A percentile compares a stretch with the other conserved stretches of the same genome.
Conservation (phyloP, 2,888 invertebrate genomes). For the Apotomis betuletana region DNA sequence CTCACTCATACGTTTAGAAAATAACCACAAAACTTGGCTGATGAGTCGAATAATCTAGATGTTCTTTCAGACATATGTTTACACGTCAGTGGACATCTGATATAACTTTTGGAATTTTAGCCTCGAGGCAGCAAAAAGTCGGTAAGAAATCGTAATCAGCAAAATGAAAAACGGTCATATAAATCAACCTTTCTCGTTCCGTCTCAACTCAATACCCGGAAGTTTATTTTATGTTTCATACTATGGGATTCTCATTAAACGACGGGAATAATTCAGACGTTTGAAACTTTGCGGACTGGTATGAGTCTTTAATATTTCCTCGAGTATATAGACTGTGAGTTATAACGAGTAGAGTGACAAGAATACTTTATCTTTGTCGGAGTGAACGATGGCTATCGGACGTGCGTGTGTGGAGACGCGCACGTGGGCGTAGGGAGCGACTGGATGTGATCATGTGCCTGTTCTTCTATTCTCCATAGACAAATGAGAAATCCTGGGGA, state of each 20-base stretch:
- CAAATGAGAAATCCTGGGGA: constrained; percentile 57
- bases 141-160: constrained; percentile 12
- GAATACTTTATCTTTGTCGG: constrained; percentile 53
- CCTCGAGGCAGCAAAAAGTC: constrained; percentile 5
- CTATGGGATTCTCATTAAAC: constrained; percentile 26
- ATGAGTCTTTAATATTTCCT: constrained; percentile 25
- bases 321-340: constrained; percentile 26
- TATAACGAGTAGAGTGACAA: constrained; percentile 45
- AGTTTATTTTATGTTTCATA: constrained; percentile 28
- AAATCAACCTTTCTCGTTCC: constrained; percentile 14
- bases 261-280: constrained; percentile 28
- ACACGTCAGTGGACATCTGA: not conserved
- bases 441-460: constrained; percentile 37
- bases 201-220: constrained; percentile 18
- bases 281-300: constrained; percentile 28
- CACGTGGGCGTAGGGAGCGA: constrained; percentile 30
- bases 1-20: constrained; percentile 9
- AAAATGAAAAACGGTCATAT: constrained; percentile 32
- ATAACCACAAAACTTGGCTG: constrained; percentile 13
- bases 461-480: constrained; percentile 49
- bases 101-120: constrained; percentile 14
- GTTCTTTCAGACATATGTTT: not conserved
- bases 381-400: constrained; percentile 53
- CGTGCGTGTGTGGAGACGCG: constrained; percentile 46
- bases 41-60: constrained; percentile 1